phyloP scores from a whole-genome alignment of 2,113 vertebrate species.

The Ploceus nigricollis region DNA sequence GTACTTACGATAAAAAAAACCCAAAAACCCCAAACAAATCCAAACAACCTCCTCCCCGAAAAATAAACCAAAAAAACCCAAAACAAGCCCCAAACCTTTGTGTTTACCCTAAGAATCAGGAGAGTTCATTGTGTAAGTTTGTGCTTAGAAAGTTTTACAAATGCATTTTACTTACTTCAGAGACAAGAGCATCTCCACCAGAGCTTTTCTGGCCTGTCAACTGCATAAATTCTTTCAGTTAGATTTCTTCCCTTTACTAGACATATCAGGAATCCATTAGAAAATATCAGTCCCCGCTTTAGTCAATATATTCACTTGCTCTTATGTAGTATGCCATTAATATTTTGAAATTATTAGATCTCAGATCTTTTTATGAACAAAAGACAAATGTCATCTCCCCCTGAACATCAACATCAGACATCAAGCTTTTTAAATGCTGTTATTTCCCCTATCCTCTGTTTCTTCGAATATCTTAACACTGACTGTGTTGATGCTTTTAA shows the following conservation, averaged over 20 bases:
- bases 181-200: neutral
- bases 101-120: neutral
- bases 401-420: neutral
- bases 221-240: neutral
- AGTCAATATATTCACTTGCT: neutral
- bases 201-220: neutral
- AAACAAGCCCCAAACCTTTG: neutral
- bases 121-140: neutral
- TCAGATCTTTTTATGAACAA: neutral
- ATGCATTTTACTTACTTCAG: neutral
- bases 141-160: neutral
- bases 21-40: neutral
- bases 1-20: neutral
- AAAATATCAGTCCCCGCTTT: neutral
- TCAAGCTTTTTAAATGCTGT: neutral
- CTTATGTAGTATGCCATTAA: neutral
- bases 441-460: neutral
- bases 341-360: conserved; percentile 11
- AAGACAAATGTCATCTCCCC: conserved; percentile 14
- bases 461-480: neutral
- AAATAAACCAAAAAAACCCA: neutral
- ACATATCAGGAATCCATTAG: neutral
- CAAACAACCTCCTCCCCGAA: accelerated
- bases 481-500: neutral
- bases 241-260: neutral